Evolutionary conservation across 2,888 invertebrate genomes (phyloP), one percentile per base, ranked within the genome.

Genomic region (Cheilosia urbana): DNA sequence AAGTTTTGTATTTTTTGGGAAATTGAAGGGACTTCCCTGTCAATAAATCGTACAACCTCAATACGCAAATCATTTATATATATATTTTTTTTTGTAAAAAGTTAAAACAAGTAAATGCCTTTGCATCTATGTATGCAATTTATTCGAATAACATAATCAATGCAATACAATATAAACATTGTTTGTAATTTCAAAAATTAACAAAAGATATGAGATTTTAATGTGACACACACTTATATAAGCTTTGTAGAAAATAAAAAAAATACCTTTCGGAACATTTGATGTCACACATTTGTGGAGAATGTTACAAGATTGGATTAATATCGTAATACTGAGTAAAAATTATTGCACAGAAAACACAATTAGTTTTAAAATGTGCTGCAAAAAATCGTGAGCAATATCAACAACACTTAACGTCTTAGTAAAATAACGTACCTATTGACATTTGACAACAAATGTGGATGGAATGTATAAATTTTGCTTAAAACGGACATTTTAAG

Each of bases 401-500:
- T n/a, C 42, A 47, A 21, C 47, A 72, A 60, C 13, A 4, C 6
- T 5, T 24, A 58, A 57, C 34, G 27, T 66, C 47, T 51, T 51
- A 40, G 27, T 40, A 57, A 81, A 77, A n/a, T 21, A 40, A 77
- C 37, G 53, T 65, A 77, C 37, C 47, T 65, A 40, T 63, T 45
- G 13, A 40, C 63, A 49, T 63, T 63, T 45, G 13, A 40, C 63
- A 49, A 71, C 51, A 27, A 58, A 53, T 34, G 65, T 84, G 84
- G 84, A 84, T 80, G 84, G 84, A 84, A 82, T 82, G 60, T 71
- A 47, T 34, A 53, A 42, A n/a, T 53, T 49, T 47, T 71, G 60
- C 76, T 79, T 55, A 58, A 84, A 84, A 84, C 79, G 84, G 84
- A 84, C 62, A 34, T 58, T 78, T 45, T 63, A 57, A 47, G 57